Evolutionary conservation across 2,888 invertebrate genomes (phyloP).

Genomic region (Tromatobia lineatoria): DNA sequence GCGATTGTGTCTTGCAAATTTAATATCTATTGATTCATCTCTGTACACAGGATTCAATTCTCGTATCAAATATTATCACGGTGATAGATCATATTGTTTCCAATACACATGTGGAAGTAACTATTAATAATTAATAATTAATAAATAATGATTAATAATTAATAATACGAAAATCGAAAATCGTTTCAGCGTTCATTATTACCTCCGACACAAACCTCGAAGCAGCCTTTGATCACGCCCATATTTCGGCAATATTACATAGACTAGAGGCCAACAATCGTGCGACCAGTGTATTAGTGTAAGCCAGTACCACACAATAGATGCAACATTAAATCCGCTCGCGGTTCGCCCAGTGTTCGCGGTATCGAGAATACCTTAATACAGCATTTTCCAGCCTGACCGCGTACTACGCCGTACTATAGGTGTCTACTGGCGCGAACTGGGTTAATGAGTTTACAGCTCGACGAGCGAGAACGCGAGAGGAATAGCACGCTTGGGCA

Average conservation of each 20-base stretch:
- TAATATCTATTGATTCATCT: too few species aligned
- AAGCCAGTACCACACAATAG: conserved; percentile 30
- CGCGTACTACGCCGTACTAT: conserved; percentile 64
- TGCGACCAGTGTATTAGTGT: conserved; percentile 7
- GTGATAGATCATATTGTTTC: too few species aligned
- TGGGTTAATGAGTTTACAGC: conserved; percentile 73
- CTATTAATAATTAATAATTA: too few species aligned
- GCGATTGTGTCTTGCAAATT: too few species aligned
- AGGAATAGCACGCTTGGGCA: conserved; percentile 45
- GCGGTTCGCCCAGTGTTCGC: conserved; percentile 46
- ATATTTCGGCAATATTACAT: conserved; percentile 9
- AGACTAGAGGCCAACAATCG: neutral
- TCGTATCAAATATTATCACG: too few species aligned
- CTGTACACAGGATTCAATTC: too few species aligned
- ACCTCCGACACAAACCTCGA: neutral
- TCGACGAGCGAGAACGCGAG: conserved; percentile 61
- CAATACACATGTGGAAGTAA: too few species aligned
- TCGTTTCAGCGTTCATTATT: neutral
- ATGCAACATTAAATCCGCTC: conserved; percentile 39
- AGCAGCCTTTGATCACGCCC: neutral
- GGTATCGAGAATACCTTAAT: conserved; percentile 62
- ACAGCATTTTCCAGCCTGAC: conserved; percentile 62
- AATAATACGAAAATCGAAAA: neutral
- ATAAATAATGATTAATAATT: too few species aligned
- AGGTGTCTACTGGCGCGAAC: conserved; percentile 64